Base-by-base conservation (phyloP, 2,888 invertebrate genomes). In the Ormyrus thymus region DNA sequence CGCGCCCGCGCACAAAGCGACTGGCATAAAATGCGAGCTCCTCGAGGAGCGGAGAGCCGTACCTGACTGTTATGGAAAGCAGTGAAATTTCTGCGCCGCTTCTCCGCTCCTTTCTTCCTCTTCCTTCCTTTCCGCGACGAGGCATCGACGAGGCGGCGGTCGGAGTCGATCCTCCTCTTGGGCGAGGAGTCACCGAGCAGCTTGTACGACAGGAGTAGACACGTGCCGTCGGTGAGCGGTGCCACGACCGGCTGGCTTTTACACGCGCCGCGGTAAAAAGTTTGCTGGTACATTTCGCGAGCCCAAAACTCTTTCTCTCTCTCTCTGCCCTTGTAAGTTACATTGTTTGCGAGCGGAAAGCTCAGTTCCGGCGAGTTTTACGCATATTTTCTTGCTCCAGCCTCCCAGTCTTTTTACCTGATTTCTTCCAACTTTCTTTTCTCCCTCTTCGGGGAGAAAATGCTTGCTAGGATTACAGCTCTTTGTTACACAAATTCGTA, bases 161-260 rank as follows among this genome's bases (percentile, higher is more conserved):
- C 59, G 59, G 15, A 45, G 53, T 72, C 73, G 61, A 66, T 50
- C 2, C 51, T 53, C 29, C 13, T 73, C 55, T 53, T 68, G 46
- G 68, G 72, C 76, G 68, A 29, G 45, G 6, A 76, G 15, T 84
- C 86, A 56, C 83, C 84, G 55, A 86, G 80, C 64, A 83, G 85
- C 78, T 82, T 86, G 84, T 87, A 87, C 8, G 87, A 86, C 76
- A 87, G 80, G 61, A 87, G 83, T 46, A 84, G 86, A 76, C 87
- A 87, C 83, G 86, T 83, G 79, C 86, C 86, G 80, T 82, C 86
- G 56, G 29, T 13, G 29, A 29, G 29, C n/a, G 62, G 7, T 72
- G 86, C 81, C 75, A 85, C 85, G 76, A 85, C 84, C 81, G 86
- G 78, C 64, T 85, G 87, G 75, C 81, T 85, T 72, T 84, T 85